Percentiles rank a stretch among this genome's conserved stretches.
Conservation (phyloP, 2,888 invertebrate species). For the Apamea monoglypha region DNA sequence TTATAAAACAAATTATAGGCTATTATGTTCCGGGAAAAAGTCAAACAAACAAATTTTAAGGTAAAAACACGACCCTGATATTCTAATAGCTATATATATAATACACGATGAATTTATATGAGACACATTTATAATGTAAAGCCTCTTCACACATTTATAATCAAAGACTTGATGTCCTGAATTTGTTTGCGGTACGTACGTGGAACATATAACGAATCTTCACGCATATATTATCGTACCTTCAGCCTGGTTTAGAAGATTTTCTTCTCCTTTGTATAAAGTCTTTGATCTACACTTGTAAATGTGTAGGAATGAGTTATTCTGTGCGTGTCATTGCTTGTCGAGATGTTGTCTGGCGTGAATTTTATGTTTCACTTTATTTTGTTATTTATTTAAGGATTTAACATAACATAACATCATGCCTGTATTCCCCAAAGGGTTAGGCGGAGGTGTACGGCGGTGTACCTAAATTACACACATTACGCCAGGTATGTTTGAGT, state of each 20-base stretch:
- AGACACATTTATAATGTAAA: constrained; percentile 52
- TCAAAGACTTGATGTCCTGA: constrained; percentile 58
- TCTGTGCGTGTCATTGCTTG: constrained; percentile 1
- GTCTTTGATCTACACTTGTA: constrained; percentile 17
- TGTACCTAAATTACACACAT: not conserved
- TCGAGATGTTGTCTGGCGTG: not conserved
- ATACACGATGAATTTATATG: constrained; percentile 58
- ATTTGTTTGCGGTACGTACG: constrained; percentile 46
- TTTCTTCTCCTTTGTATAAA: constrained; percentile 17
- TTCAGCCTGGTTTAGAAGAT: constrained; percentile 17
- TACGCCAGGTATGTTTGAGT: not conserved
- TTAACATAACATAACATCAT: not conserved
- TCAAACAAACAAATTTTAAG: not conserved
- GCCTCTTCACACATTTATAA: constrained; percentile 38
- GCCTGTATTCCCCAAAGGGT: not conserved
- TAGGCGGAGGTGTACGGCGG: too few relatives aligned
- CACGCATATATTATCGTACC: constrained; percentile 29
- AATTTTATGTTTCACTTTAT: not conserved
- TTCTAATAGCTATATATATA: constrained; percentile 7
- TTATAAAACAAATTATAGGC: too few relatives aligned
- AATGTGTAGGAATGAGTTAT: not conserved
- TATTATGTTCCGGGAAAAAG: too few relatives aligned
- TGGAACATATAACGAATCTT: constrained; percentile 40
- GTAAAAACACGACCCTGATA: not conserved
- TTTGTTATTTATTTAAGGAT: not conserved